Percentiles rank a stretch among this genome's conserved stretches.
These are phyloP conservation scores for Gisinianus flammeolus DNA, from an alignment of 2,888 invertebrate genomes.

Conservation along the genomic window DNA sequence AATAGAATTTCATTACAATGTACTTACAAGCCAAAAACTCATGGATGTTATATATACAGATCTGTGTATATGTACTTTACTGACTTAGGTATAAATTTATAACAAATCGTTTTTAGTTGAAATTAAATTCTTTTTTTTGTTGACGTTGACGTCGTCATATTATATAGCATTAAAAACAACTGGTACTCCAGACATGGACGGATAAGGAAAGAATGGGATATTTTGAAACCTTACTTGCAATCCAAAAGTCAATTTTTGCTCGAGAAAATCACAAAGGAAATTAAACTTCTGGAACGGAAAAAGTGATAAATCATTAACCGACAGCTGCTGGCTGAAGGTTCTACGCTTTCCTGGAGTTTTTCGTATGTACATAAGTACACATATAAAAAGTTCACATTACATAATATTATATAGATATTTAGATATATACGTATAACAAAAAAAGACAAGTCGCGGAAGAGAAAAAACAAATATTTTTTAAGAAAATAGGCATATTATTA, in stretches of 20 bases:
- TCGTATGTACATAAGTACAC: too few species aligned
- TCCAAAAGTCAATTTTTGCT: slow-evolving; percentile 6
- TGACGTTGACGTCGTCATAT: not conserved
- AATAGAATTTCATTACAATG: too few species aligned
- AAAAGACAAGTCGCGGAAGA: not conserved
- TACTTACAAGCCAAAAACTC: too few species aligned
- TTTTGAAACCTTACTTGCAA: not conserved
- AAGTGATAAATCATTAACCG: slow-evolving; percentile 16
- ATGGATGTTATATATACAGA: too few species aligned
- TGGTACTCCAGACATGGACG: slow-evolving; percentile 1
- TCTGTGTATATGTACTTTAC: too few species aligned
- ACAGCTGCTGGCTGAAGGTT: not conserved
- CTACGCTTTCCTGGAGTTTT: not conserved
- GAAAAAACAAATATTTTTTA: not conserved
- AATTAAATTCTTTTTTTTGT: not conserved
- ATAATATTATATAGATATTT: not conserved
- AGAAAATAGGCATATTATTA: not conserved
- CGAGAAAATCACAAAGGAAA: slow-evolving; percentile 12
- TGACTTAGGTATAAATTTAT: too few species aligned
- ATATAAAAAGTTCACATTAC: too few species aligned
- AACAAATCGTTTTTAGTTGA: too few species aligned
- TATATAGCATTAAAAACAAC: slow-evolving; percentile 5
- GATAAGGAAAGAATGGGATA: slow-evolving; percentile 4
- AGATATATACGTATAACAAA: not conserved
- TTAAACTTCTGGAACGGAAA: slow-evolving; percentile 8